A percentile compares a stretch with the other conserved stretches of the same genome.
Conservation (phyloP, 2,888 invertebrate genomes). For the Mimumesa dahlbomi region DNA sequence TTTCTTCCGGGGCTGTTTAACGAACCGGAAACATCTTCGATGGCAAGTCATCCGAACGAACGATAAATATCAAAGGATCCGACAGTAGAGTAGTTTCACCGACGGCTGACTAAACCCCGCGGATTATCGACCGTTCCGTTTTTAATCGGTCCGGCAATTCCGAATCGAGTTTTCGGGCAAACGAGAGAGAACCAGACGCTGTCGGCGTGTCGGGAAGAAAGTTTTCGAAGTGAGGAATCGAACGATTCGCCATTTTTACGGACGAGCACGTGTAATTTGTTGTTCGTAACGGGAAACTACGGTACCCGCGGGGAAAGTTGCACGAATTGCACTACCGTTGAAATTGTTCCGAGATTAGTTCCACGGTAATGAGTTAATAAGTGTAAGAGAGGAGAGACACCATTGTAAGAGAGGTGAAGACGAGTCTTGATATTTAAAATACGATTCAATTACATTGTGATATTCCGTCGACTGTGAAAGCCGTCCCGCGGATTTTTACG, state of each 20-base stretch:
- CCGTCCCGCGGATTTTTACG: no score
- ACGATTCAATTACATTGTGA: no score
- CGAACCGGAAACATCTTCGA: constrained; percentile 52
- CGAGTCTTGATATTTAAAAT: no score
- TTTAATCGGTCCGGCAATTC: constrained; percentile 21
- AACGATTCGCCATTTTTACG: not conserved
- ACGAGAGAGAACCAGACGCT: not conserved
- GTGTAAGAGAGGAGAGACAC: no score
- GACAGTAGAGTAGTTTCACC: constrained; percentile 41
- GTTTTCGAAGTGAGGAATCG: not conserved
- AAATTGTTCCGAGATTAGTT: no score
- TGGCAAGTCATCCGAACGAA: constrained; percentile 29
- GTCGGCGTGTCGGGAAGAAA: not conserved
- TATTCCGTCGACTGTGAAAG: no score
- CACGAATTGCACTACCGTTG: no score
- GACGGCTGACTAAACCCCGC: constrained; percentile 36
- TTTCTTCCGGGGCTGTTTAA: constrained; percentile 55
- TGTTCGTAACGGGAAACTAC: no score
- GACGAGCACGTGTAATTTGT: not conserved
- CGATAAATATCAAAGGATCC: constrained; percentile 29
- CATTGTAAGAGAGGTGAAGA: no score
- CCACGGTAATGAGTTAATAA: no score
- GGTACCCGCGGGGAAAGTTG: no score
- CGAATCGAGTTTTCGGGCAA: constrained; percentile 1
- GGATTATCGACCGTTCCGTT: constrained; percentile 21